phyloP scores from a whole-genome alignment of 2,113 vertebrate genomes.

The Nerophis lumbriciformis region DNA sequence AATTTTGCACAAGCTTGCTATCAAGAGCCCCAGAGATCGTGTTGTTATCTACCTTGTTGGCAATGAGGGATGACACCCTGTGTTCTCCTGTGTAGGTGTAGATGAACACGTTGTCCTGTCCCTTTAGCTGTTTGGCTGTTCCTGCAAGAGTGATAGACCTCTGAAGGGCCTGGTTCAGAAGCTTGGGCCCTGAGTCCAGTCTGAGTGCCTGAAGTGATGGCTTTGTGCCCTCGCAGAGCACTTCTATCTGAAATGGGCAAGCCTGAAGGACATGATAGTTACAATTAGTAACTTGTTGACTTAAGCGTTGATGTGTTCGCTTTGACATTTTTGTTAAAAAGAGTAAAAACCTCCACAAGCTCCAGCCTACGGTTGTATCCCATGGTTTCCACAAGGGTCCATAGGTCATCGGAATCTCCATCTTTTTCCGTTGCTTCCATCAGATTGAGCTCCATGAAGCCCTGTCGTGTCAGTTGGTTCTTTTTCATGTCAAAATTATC shows the following conservation, averaged over 20 bases:
- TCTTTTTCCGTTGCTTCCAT: slow-evolving; percentile 89
- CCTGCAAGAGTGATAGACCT: slow-evolving; percentile 73
- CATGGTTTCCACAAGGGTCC: slow-evolving; percentile 86
- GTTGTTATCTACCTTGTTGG: slow-evolving; percentile 80
- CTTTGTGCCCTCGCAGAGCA: slow-evolving; percentile 76
- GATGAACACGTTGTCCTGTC: slow-evolving; percentile 73
- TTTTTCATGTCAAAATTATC: slow-evolving; percentile 90
- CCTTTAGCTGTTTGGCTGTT: slow-evolving; percentile 73
- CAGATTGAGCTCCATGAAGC: slow-evolving; percentile 90
- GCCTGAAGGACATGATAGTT: slow-evolving; percentile 65
- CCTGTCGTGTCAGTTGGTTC: slow-evolving; percentile 86
- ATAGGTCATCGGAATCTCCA: slow-evolving; percentile 84
- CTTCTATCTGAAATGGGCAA: slow-evolving; percentile 82
- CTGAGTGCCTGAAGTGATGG: slow-evolving; percentile 72
- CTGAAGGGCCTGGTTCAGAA: slow-evolving; percentile 80
- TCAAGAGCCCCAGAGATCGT: neutral
- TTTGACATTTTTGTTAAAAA: neutral
- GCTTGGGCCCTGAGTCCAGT: slow-evolving; percentile 71
- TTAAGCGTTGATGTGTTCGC: neutral
- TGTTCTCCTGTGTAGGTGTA: slow-evolving; percentile 73
- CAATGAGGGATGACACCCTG: slow-evolving; percentile 82
- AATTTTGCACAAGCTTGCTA: too few species aligned
- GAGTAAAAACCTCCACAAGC: slow-evolving; percentile 76
- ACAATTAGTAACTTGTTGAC: neutral
- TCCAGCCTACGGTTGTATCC: slow-evolving; percentile 86